Evolutionary conservation across 2,888 invertebrate genomes (phyloP).

Genomic region (Trilocha varians): DNA sequence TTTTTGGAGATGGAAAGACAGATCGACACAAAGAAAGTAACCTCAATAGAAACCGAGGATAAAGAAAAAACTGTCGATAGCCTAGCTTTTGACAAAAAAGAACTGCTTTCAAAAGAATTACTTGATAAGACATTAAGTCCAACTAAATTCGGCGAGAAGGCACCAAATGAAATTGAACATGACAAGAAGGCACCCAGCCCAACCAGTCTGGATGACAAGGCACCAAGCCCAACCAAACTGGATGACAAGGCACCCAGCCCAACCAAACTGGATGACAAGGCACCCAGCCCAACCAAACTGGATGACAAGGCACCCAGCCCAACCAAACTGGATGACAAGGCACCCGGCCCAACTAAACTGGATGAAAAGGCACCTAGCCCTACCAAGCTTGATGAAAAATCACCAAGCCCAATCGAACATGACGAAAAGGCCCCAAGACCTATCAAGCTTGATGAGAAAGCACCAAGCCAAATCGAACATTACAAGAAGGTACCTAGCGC

Average conservation of each 20-base stretch:
- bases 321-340: conserved; percentile 6
- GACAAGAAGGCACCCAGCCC: conserved; percentile 1
- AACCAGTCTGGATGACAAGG: conserved; percentile 4
- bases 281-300: neutral
- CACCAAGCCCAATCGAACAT: neutral
- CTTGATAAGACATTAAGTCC: conserved; percentile 9
- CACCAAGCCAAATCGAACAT: conserved; percentile 1
- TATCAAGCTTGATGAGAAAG: conserved; percentile 5
- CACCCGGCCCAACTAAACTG: no score
- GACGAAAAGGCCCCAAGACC: conserved; percentile 1
- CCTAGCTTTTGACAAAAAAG: conserved; percentile 3
- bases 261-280: neutral
- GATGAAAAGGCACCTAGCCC: no score
- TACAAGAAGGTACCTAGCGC: neutral
- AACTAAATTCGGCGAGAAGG: conserved; percentile 1
- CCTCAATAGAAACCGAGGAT: no score
- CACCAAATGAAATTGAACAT: neutral
- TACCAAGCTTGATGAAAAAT: neutral
- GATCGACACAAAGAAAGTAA: no score
- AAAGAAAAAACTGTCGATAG: no score
- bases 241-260: conserved; percentile 1
- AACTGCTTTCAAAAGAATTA: no score
- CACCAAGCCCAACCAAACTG: conserved; percentile 3
- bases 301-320: conserved; percentile 2
- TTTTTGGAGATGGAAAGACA: no score